Evolutionary conservation across 2,888 invertebrate genomes (phyloP), one percentile per base, ranked within the genome.

Genomic region (Agrochola litura): DNA sequence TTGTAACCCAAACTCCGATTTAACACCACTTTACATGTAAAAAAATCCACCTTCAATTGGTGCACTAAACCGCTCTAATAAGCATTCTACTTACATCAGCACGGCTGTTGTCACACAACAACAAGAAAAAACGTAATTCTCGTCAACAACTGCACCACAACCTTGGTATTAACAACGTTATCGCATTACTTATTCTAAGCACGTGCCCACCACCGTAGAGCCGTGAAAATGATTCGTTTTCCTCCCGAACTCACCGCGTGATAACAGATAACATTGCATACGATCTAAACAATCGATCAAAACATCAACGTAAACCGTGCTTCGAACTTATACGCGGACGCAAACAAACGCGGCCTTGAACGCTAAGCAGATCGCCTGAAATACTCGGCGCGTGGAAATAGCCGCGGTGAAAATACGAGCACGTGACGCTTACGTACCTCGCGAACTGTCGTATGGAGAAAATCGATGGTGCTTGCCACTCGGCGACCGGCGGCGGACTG

Each of bases 391-490:
- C 93, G 94, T 94, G 94, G 94, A 96, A 96, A 96, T 96, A 96
- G 95, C 94, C 93, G 89, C 94, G 92, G 92, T 94, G 95, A 93
- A 95, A 96, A 95, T 95, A 95, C 93, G 90, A 94, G 93, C 96
- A 96, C 96, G 96, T 96, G 96, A 96, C 93, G 84, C 89, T 91
- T 94, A 96, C 96, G 93, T 96, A 96, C 96, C 96, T 96, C 94
- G 93, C 92, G 94, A 93, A 94, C 91, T 91, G 93, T 90, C 92
- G 94, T 95, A 93, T 94, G 94, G 91, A 93, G 96, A 95, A 95
- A 95, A 96, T 96, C 96, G 95, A 96, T 96, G 96, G 93, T 96
- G 96, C 94, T 96, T 95, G 95, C 94, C 94, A 96, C 96, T 95
- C 95, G 95, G 94, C 95, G 96, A 94, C 95, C 96, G 95, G 93